Evolutionary conservation across 2,888 invertebrate genomes (phyloP).

Genomic region (Standfussiana lucernea): DNA sequence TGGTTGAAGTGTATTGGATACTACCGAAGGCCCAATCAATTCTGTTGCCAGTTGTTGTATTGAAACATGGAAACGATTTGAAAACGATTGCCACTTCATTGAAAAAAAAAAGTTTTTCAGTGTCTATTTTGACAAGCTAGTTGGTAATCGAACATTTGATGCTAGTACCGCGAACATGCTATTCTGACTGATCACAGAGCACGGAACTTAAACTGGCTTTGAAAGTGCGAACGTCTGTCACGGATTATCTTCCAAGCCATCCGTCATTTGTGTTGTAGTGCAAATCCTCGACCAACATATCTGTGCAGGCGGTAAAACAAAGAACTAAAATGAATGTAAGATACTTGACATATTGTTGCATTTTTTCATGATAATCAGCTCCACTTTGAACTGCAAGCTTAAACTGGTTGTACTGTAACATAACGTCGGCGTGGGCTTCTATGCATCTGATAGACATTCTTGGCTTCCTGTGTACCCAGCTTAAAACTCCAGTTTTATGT

Average conservation of each 20-base stretch:
- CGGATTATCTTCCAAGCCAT: neutral
- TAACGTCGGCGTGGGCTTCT: neutral
- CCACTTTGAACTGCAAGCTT: too few relatives aligned
- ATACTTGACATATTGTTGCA: too few relatives aligned
- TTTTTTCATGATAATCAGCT: too few relatives aligned
- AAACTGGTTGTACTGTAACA: neutral
- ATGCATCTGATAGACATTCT: neutral
- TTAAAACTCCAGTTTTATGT: conserved; percentile 10
- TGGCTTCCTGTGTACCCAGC: neutral
- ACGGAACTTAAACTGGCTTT: neutral
- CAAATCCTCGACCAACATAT: neutral
- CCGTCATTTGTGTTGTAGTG: neutral
- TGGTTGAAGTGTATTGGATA: neutral
- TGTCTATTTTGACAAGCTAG: neutral
- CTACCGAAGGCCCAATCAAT: neutral
- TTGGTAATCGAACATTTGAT: neutral
- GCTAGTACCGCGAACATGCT: neutral
- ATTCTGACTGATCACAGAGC: neutral
- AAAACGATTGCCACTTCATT: neutral
- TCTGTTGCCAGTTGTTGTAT: neutral
- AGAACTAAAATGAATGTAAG: too few relatives aligned
- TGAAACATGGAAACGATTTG: neutral
- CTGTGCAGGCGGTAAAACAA: too few relatives aligned
- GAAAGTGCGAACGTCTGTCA: neutral
- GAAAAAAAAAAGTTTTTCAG: neutral